Evolutionary conservation across 2,113 vertebrate genomes (phyloP).

Genomic region (Octodon degus): DNA sequence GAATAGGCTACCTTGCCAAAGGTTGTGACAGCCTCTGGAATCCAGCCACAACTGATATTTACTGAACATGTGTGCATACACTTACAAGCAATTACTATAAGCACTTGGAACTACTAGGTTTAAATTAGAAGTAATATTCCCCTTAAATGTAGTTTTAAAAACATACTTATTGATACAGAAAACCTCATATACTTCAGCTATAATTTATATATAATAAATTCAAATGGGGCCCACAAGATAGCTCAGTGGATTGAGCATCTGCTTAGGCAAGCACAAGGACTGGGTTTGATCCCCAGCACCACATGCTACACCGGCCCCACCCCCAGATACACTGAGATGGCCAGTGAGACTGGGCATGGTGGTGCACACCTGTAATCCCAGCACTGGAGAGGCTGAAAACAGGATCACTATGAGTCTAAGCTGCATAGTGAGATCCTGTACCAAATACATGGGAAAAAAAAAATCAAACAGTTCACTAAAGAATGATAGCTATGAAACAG

Average conservation of each 20-base stretch:
- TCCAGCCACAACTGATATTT: neutral
- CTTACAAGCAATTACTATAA: neutral
- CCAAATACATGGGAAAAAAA: too few species aligned
- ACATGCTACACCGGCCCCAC: too few species aligned
- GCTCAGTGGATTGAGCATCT: too few species aligned
- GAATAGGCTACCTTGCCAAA: conserved; percentile 16
- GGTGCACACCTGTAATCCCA: too few species aligned
- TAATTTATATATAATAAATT: conserved; percentile 37
- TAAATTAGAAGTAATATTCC: conserved; percentile 42
- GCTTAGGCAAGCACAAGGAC: too few species aligned
- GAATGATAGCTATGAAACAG: neutral
- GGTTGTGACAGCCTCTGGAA: conserved; percentile 2
- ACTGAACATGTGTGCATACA: neutral
- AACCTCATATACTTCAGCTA: conserved; percentile 11
- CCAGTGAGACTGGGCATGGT: too few species aligned
- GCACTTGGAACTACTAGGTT: neutral
- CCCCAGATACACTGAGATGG: too few species aligned
- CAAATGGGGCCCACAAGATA: neutral
- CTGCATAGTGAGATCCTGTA: too few species aligned
- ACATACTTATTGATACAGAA: conserved; percentile 36
- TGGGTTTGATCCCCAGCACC: too few species aligned
- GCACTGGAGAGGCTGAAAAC: too few species aligned
- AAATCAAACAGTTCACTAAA: neutral
- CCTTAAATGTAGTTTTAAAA: conserved; percentile 9
- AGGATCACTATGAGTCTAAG: too few species aligned